Conservation (phyloP, 2,113 vertebrate genomes). For the Carassius auratus region DNA sequence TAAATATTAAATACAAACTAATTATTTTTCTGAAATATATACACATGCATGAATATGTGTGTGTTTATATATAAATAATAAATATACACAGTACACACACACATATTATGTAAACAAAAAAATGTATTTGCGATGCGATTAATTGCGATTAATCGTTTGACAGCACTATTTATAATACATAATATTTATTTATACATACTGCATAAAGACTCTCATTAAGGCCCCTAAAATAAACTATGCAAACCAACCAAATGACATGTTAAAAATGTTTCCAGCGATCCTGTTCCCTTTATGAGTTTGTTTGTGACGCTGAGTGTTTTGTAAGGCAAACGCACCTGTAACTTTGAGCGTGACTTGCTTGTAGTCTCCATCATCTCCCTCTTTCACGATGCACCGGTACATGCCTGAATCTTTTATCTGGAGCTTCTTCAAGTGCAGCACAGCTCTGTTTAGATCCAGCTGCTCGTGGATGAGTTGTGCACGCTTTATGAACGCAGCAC, state of each 20-base stretch:
- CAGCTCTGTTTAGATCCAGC: slow-evolving; percentile 75
- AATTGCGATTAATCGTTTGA: too few relatives aligned
- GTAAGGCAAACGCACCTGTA: slow-evolving; percentile 69
- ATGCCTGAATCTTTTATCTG: slow-evolving; percentile 80
- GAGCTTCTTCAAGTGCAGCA: slow-evolving; percentile 78
- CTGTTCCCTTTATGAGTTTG: neutral
- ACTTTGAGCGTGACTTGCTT: slow-evolving; percentile 82
- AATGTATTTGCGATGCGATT: too few relatives aligned
- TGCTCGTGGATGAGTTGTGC: slow-evolving; percentile 74
- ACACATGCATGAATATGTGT: too few relatives aligned
- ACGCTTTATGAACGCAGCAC: slow-evolving; percentile 72
- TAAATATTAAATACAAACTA: too few relatives aligned
- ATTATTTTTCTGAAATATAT: too few relatives aligned
- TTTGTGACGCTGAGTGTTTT: neutral
- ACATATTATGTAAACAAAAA: too few relatives aligned
- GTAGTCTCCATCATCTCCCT: slow-evolving; percentile 79
- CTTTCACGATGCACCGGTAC: slow-evolving; percentile 82
- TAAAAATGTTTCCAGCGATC: neutral
- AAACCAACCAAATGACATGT: neutral
- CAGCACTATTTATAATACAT: too few relatives aligned
- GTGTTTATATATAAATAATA: too few relatives aligned
- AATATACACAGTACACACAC: too few relatives aligned
- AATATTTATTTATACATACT: too few relatives aligned
- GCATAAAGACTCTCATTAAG: neutral
- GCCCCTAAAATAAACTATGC: neutral